Base-by-base conservation (phyloP, 2,888 invertebrate species). In the Tethea ocularis region DNA sequence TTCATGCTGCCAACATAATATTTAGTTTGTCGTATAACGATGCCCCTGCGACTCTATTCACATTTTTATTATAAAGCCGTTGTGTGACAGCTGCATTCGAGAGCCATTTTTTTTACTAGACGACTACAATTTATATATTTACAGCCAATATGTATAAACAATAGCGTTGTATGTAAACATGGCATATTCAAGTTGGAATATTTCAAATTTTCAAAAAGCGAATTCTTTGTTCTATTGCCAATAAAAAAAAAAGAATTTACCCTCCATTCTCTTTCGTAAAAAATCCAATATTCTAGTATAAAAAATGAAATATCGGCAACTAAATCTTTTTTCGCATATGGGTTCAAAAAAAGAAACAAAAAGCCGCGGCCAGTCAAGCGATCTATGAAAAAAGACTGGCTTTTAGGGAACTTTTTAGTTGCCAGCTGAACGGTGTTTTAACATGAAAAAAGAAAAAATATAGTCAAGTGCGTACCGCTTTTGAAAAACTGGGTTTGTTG, bases 331-430 rank as follows among this genome's bases (percentile, higher is more conserved):
- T 46, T 33, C 11, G 17, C 52, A 22, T 11, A 15, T 33, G 22
- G 8, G 5, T 4, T 17, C 4, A 17, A 33, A 54, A 33, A 54
- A 33, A 46, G 46, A 20, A 46, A 46, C 46, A 46, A 46, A n/a
- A 46, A 7, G 46, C 17, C 13, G 22, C 54, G 33, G 29, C 54
- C 54, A 33, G 33, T 54, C 54, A 54, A 54, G 17, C 33, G 54
- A 33, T 13, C 54, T 20, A 54, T 54, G 54, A 51, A 56, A 56
- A 56, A 56, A 51, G 11, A 22, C 51, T 26, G 17, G 53, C 51
- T 56, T 56, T 56, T 56, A 56, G 23, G 46, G 46, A 38, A 56
- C 56, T 24, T 56, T 53, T 29, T 52, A 52, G 52, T 52, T 7
- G 23, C n/a, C n/a, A 8, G 23, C n/a, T 23, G 26, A 53, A 53